Evolutionary conservation across 2,888 invertebrate genomes (phyloP).

Genomic region (Neoitamus cyanurus): DNA sequence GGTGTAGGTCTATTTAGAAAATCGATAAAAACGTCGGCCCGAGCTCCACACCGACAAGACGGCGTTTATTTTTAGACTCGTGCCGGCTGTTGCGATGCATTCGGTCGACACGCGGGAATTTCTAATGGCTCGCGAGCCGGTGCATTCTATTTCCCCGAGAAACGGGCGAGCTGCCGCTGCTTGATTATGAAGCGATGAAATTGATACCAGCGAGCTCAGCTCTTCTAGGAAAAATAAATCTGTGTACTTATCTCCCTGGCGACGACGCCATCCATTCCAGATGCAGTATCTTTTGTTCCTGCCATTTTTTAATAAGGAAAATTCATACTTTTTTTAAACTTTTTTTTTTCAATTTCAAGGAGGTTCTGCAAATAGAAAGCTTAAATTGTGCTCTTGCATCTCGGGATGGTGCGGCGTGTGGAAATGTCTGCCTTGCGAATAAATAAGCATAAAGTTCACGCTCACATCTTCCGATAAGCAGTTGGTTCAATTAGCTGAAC

Average conservation of each 20-base stretch:
- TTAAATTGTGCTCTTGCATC: no score
- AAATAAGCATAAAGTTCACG: no score
- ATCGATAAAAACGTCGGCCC: slow-evolving; percentile 26
- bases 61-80: slow-evolving; percentile 27
- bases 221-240: not conserved
- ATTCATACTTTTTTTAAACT: not conserved
- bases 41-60: not conserved
- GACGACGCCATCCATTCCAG: not conserved
- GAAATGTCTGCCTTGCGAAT: no score
- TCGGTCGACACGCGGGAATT: slow-evolving; percentile 10
- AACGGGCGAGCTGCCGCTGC: not conserved
- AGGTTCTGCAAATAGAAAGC: not conserved
- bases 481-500: no score
- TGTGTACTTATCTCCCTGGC: not conserved
- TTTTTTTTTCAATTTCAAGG: not conserved
- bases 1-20: slow-evolving; percentile 45
- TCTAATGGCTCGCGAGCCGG: not conserved
- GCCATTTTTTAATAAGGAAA: not conserved
- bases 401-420: no score
- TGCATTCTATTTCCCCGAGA: not conserved
- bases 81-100: slow-evolving; percentile 34
- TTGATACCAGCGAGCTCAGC: not conserved
- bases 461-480: no score
- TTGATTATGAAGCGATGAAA: not conserved
- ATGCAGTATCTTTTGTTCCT: not conserved